Evolutionary conservation across 2,113 vertebrate genomes (phyloP), one percentile per base, ranked within the genome.

Genomic region (Peromyscus maniculatus): DNA sequence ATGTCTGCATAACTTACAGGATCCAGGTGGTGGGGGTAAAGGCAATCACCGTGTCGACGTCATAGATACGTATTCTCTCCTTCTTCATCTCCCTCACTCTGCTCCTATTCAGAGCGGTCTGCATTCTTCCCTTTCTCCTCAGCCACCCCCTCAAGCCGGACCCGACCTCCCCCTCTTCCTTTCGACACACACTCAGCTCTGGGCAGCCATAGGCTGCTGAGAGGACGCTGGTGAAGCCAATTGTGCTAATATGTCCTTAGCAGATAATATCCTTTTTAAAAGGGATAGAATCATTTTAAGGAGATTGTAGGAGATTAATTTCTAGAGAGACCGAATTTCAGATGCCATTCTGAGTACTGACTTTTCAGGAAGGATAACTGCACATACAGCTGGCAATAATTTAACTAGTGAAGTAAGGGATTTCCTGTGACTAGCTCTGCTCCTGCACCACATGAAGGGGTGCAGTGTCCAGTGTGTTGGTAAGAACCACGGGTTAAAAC

Each of bases 301-400:
- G 33, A 36, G 24, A 93, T 91, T 87, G 78, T 0, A 24, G 26
- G 28, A 89, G 79, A 97, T 97, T 95, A 95, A 86, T 93, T 93
- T 95, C 11, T 72, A 84, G 28, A 87, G 82, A 95, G 74, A 93
- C 0, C 87, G 79, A 49, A 83, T 87, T 96, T 96, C 71, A 94
- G 33, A 89, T 46, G 91, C 55, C 43, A 89, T 17, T 13, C 59
- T 89, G 33, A 90, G 43, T n/a, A 80, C 93, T 88, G 66, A 78
- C 64, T 71, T 95, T 95, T 96, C 46, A 96, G 78, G n/a, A 92
- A 94, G 36, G 22, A 1, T 12, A 64, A 84, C 17, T 46, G 64
- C 43, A 94, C 24, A 71, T 67, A 93, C 21, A 97, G 59, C 49
- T 77, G 79, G n/a, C 66, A 94, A 79, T 83, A 82, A 97, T 91